Base-by-base conservation (phyloP, 2,113 vertebrate species). In the Atractosteus spatula region DNA sequence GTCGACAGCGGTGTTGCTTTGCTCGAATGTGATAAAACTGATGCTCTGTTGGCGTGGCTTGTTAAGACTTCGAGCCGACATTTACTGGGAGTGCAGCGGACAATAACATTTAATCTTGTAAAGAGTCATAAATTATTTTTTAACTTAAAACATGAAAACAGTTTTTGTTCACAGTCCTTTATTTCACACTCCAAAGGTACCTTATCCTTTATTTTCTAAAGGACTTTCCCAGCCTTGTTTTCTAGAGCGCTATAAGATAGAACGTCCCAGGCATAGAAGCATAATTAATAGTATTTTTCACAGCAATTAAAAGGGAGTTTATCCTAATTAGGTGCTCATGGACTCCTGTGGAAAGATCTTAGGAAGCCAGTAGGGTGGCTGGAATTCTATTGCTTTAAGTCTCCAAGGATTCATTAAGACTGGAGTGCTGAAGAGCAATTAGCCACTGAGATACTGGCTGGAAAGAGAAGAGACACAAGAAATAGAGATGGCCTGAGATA, bases 281-380 rank as follows among this genome's bases (percentile, higher is more conserved):
- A 69, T 77, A 81, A 82, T 78, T 79, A 84, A 83, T 84, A 74
- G 76, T 66, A 76, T 72, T 83, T 70, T 81, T 85, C 77, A 78
- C 72, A 62, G 72, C 74, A 79, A 85, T 88, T 87, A 85, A 87
- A 85, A 81, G 78, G 69, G 78, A 83, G 82, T 86, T 87, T 84
- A 83, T 89, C 81, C 84, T 89, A 82, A 85, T 90, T 86, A 87
- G 78, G 76, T 84, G 68, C 79, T 75, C 75, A 66, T 72, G 74
- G 76, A 61, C 70, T 42, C 66, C 54, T 70, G 66, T 78, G 71
- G 70, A 78, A 75, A 65, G 68, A 59, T 77, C 71, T 71, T 68
- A 77, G 74, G 81, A 75, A 77, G 64, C 14, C 55, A 61, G 55
- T 70, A 65, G 44, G 71, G 69, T 59, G 41, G 63, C 17, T 56